Base-by-base conservation (phyloP, 2,797 vertebrate genomes). In the Crenichthys baileyi region DNA sequence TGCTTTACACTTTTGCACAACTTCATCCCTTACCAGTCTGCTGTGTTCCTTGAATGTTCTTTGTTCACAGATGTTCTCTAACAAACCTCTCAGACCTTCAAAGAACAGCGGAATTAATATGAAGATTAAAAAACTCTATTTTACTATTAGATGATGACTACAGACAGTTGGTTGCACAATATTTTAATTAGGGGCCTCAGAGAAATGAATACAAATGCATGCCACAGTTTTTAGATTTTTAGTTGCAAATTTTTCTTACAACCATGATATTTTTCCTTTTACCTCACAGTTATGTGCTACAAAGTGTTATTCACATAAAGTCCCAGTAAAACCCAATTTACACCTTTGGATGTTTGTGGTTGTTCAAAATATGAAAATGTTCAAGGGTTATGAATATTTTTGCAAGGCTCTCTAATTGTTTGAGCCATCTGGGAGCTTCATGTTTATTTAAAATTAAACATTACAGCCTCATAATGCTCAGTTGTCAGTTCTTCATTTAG, bases 401-500 rank as follows among this genome's bases (percentile, higher is more conserved):
- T 46, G 24, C 13, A 46, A 46, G 24, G 22, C 41, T 7, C 11
- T n/a, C 39, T 85, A 76, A 84, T 77, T 79, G 76, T 73, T 73
- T 41, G 39, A 76, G 60, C 74, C 46, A 67, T 24, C 26, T 76
- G 55, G 77, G 48, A 79, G 76, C 70, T 70, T 78, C 50, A 44
- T 79, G 61, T 63, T 67, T 9, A 48, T 20, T 78, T 18, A 73
- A 83, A 83, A 82, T 67, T 70, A 78, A 75, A 78, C n/a, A 70
- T 78, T 78, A 63, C 39, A 44, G 41, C 31, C 61, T 87, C 51
- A 70, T 73, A 82, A 82, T 8, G 46, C 51, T 79, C 18, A 56
- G n/a, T 68, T 85, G 31, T 12, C 22, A 39, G 8, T 61, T 87
- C 65, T 80, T 82, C 70, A 80, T 87, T 83, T 77, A 79, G 79